Evolutionary conservation across 1,140 invertebrate genomes (phyloP), one percentile per base, ranked within the genome.

Genomic region (Amphibalanus amphitrite): DNA sequence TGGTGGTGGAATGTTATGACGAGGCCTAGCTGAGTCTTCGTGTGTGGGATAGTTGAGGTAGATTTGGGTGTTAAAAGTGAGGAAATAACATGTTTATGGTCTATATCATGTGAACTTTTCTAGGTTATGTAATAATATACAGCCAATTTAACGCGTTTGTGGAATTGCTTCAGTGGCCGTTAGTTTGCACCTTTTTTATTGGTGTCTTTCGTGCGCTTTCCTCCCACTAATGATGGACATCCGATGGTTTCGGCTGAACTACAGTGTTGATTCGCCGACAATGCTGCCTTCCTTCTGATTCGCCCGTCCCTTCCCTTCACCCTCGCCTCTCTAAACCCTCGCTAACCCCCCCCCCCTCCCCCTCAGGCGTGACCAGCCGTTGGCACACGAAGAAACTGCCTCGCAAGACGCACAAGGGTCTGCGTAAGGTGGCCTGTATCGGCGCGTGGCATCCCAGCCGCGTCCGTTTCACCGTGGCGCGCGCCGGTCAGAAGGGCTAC

Each of bases 401-500:
- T 0, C 88, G 97, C 75, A 99, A 99, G 85, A 99, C 97, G 0
- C 97, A 99, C 85, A 99, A 99, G 82, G 97, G 97, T 93, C 84
- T 99, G 74, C 88, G 97, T 71, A 99, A 99, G 82, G 97, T 99
- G 72, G 97, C 97, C 78, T 99, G 97, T 91, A 99, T 99, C 83
- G 97, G 97, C 81, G 97, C 97, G n/a, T 99, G 97, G 97, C 97
- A 99, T 98, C 97, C 97, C 73, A 95, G 93, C 77, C 86, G 97
- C 81, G 97, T 99, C 26, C 93, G 95, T 74, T 98, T 95, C 84
- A 97, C 95, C 73, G 97, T 99, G 70, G 97, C 97, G 70, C 89
- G 97, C 84, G 97, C 97, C 83, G 97, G 97, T 90, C 97, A 99
- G 80, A 99, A 99, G 82, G 97, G 97, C 79, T 99, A 97, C 82